These are phyloP conservation scores for Cnemophilus loriae DNA, from an alignment of 2,113 vertebrate species.

Conservation along the genomic window DNA sequence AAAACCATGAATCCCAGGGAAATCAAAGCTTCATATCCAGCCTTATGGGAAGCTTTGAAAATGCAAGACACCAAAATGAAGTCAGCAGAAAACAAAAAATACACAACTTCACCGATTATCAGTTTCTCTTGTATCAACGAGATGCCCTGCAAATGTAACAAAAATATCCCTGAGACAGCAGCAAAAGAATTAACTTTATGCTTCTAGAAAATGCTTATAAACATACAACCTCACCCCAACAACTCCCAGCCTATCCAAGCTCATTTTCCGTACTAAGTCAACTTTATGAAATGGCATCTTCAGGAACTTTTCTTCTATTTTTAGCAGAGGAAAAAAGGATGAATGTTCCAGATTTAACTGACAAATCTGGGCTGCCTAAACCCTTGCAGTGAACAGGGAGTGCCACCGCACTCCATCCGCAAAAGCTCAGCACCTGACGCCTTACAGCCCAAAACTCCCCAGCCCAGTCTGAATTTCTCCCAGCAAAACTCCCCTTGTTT, in stretches of 20 bases:
- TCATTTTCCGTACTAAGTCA: not conserved
- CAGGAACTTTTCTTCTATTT: not conserved
- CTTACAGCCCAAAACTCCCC: not conserved
- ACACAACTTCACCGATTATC: not conserved
- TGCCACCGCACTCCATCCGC: not conserved
- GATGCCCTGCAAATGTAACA: not conserved
- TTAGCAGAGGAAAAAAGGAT: not conserved
- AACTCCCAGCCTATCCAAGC: not conserved
- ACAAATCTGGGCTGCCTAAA: not conserved
- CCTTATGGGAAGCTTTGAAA: not conserved
- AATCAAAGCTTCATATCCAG: not conserved
- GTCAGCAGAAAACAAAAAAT: not conserved
- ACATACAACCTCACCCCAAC: not conserved
- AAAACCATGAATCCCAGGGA: not conserved
- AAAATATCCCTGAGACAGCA: not conserved
- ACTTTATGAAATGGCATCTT: not conserved
- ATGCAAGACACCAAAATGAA: not conserved
- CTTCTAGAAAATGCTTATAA: not conserved
- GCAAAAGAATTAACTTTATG: not conserved
- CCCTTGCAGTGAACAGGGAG: not conserved
- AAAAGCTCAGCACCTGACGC: not conserved
- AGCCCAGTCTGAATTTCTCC: not conserved
- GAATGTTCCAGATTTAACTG: not conserved
- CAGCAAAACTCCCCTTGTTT: not conserved
- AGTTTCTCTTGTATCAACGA: not conserved